Base-by-base conservation (phyloP, 2,888 invertebrate species). In the Eurytoma adleriae region DNA sequence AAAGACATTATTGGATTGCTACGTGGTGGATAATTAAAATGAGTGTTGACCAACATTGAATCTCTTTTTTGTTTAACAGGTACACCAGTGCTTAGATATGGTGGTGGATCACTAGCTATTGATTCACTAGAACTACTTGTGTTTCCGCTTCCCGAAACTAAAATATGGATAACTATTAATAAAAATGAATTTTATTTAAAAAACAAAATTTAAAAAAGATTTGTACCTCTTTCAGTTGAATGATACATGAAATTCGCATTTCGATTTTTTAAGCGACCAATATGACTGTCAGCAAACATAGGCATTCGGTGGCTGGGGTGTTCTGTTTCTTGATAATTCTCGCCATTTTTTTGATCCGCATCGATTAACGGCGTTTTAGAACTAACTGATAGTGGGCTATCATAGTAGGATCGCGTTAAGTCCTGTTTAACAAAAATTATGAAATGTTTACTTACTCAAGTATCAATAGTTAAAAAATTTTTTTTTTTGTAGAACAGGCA, bases 81-180 rank as follows among this genome's bases (percentile, higher is more conserved):
- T 70, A 89, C 83, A 75, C 88, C 87, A 54, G 82, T 73, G 72
- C 87, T 88, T 48, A 66, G 74, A 62, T 84, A 88, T 27, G 88
- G 86, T 83, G 89, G 88, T 20, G 89, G 88, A 79, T 89, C 89
- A 79, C 95, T 95, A 83, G 95, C 95, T 68, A 96, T 95, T 0
- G 97, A 97, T 92, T 97, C 97, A 86, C 95, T 96, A 24, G 96
- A 96, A 92, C 96, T 96, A 91, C 96, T 95, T 20, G 95, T 95
- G 77, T 89, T 89, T 24, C 89, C 89, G 81, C 89, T 86, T 3
- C 87, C 88, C 48, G 88, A 79, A 77, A 89, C 89, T 89, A 59
- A 3, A 78, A 40, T 24, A 64, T 78, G 12, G 4, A 75, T 54
- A 67, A 64, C 59, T 40, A 61, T 75, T 64, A n/a, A 40, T 10